Base-by-base conservation (phyloP, 2,888 invertebrate genomes). In the Bugulina stolonifera region DNA sequence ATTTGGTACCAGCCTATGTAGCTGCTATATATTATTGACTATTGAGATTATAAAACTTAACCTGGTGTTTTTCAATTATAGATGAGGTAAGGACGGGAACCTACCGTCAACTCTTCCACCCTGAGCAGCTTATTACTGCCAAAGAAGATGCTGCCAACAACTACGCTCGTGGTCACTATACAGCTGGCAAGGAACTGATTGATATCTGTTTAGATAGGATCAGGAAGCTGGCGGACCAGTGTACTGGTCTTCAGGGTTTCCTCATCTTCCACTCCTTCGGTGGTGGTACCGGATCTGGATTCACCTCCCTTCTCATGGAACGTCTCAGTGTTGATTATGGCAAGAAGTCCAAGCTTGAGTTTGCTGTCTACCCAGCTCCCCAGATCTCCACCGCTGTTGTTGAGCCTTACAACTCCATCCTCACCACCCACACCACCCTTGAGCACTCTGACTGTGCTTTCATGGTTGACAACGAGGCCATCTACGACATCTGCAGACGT, bases 361-460 rank as follows among this genome's bases (percentile, higher is more conserved):
- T 82, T 73, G 78, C 81, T 43, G 78, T 83, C 52, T 79, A 81
- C 73, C 79, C 79, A 35, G 79, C 80, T 3, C 79, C 79, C 22
- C 79, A 80, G 57, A 81, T 85, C 52, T 73, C 77, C 14, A 76
- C 77, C 10, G 77, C 77, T 27, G 77, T 77, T 27, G 77, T 77
- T 22, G 76, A 77, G 69, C 77, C 77, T 0, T 95, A 94, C 90
- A 95, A 94, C 87, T 93, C 94, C 0, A 93, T 94, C 72, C 77
- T 94, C 80, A 94, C 93, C 81, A 94, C 94, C 74, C 94, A 94
- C 87, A 94, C 94, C 72, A 94, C 94, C 74, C 76, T 87, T 75
- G 94, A 94, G 85, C 94, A 94, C 86, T 93, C 93, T 0, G 94
- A 95, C 87, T 95, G 94, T 85, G 94, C 94, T 69, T 95, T 96